Evolutionary conservation across 2,888 invertebrate genomes (phyloP).

Genomic region (Oligia fasciuncula): DNA sequence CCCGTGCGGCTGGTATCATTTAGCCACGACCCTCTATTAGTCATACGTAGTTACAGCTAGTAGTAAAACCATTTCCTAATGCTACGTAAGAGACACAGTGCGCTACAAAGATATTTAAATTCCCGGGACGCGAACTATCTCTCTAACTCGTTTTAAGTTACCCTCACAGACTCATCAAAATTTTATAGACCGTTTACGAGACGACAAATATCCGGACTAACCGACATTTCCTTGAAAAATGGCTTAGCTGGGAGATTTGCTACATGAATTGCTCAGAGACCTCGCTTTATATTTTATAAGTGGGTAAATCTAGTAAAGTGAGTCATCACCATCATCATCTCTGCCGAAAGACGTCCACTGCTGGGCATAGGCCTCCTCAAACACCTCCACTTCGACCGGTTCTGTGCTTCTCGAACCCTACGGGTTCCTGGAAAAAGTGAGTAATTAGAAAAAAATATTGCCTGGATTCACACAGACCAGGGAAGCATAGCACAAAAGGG

Average conservation of each 20-base stretch:
- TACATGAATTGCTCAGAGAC: neutral
- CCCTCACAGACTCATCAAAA: slow-evolving; percentile 34
- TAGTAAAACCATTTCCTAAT: neutral
- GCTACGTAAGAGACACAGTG: neutral
- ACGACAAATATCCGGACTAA: slow-evolving; percentile 32
- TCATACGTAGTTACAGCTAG: neutral
- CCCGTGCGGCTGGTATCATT: neutral
- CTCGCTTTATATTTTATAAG: neutral
- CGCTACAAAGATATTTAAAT: slow-evolving; percentile 21
- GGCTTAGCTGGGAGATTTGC: neutral
- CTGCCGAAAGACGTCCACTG: too few species aligned
- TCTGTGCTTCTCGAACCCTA: too few species aligned
- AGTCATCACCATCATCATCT: neutral
- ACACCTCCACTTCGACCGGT: too few species aligned
- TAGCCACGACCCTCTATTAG: neutral
- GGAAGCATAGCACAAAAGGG: neutral
- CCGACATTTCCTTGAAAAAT: slow-evolving; percentile 29
- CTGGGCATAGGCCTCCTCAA: too few species aligned
- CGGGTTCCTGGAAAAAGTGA: too few species aligned
- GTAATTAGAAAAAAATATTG: too few species aligned
- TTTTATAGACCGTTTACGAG: slow-evolving; percentile 46
- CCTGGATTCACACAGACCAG: neutral
- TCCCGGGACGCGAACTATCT: slow-evolving; percentile 19
- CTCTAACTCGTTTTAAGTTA: slow-evolving; percentile 25
- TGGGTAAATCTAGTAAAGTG: neutral